These are phyloP conservation scores for Pseudococcus longispinus DNA, from an alignment of 2,888 invertebrate species.

Conservation along the genomic window DNA sequence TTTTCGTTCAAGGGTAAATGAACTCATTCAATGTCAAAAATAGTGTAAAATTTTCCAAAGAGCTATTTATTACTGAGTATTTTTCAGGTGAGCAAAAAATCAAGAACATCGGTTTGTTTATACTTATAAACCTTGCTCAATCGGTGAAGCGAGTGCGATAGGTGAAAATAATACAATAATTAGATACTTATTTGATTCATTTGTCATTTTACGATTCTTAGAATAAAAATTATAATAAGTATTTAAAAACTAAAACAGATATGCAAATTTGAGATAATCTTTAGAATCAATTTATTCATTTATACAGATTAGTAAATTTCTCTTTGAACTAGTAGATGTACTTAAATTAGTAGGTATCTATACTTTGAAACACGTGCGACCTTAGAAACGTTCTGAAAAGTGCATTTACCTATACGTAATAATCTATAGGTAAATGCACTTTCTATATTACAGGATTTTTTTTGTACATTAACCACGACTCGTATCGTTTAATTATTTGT, in stretches of 20 bases:
- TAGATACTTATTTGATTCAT: background rate
- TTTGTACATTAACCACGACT: background rate
- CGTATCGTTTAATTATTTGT: background rate
- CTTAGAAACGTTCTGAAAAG: background rate
- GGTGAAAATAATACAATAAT: too few species aligned
- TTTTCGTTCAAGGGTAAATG: background rate
- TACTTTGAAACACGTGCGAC: background rate
- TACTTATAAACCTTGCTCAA: too few species aligned
- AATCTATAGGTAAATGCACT: background rate
- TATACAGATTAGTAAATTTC: background rate
- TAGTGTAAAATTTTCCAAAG: background rate
- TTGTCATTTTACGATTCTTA: background rate
- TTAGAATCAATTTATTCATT: background rate
- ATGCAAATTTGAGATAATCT: background rate
- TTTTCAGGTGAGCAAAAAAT: too few species aligned
- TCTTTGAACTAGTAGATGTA: background rate
- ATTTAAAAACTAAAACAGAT: background rate
- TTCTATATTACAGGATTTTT: background rate
- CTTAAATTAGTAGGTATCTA: background rate
- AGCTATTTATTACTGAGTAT: background rate
- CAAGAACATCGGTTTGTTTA: too few species aligned
- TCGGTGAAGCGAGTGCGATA: too few species aligned
- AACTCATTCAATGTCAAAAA: background rate
- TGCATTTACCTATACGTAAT: background rate
- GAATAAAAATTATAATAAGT: background rate